Conservation (phyloP, 2,113 vertebrate species). For the Tragelaphus buxtoni region DNA sequence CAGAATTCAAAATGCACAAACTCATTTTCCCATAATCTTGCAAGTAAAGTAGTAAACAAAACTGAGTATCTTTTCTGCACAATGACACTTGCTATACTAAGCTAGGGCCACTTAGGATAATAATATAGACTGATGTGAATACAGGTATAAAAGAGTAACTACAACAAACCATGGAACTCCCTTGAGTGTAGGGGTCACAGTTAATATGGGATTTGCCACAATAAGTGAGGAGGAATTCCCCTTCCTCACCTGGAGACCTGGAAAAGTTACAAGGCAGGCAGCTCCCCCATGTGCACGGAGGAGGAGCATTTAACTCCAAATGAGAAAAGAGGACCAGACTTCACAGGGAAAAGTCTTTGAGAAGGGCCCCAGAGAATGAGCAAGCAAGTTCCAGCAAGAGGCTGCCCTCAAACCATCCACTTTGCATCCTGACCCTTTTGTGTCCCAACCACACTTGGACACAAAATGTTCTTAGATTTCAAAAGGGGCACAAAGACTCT, state of each 20-base stretch:
- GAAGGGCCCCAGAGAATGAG: not conserved
- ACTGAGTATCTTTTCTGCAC: not conserved
- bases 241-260: no score
- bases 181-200: not conserved
- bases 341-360: not conserved
- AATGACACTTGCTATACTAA: not conserved
- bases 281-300: not conserved
- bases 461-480: not conserved
- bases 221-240: not conserved
- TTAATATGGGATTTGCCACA: not conserved
- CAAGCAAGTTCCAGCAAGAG: not conserved
- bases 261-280: not conserved
- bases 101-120: not conserved
- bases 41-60: not conserved
- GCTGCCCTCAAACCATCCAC: not conserved
- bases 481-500: not conserved
- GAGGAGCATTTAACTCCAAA: not conserved
- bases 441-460: not conserved
- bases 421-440: not conserved
- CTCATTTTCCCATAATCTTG: not conserved
- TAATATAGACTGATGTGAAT: not conserved
- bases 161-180: not conserved
- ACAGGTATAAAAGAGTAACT: not conserved
- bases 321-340: not conserved
- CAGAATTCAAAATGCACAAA: slow-evolving; percentile 20